phyloP scores from a whole-genome alignment of 2,797 vertebrate species.

The Neostethus bicornis region DNA sequence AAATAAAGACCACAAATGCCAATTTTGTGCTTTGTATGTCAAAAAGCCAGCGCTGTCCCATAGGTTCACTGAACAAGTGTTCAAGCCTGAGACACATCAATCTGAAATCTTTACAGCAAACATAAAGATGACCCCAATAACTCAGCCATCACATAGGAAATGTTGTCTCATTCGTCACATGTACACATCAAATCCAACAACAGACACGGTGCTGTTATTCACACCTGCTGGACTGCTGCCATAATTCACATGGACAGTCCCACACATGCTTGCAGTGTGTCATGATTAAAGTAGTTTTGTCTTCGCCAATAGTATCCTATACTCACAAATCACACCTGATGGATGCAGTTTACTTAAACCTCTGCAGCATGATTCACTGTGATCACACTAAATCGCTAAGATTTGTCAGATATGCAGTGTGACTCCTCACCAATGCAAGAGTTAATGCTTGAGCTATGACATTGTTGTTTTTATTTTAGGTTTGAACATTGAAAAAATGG shows the following conservation, averaged over 20 bases:
- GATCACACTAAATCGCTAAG: not conserved
- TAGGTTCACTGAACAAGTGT: not conserved
- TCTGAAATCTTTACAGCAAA: constrained; percentile 25
- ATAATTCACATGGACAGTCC: constrained; percentile 36
- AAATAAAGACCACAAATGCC: constrained; percentile 14
- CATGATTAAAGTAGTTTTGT: constrained; percentile 20
- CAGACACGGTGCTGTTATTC: constrained; percentile 24
- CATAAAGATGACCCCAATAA: constrained; percentile 44
- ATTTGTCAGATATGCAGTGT: not conserved
- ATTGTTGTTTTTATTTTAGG: no score
- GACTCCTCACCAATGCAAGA: constrained; percentile 1
- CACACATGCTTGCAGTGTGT: constrained; percentile 11
- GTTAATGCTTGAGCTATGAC: no score
- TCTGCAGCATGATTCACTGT: constrained; percentile 4
- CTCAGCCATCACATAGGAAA: constrained; percentile 35
- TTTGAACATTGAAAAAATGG: no score
- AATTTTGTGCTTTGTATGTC: constrained; percentile 20
- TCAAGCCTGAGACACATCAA: constrained; percentile 29
- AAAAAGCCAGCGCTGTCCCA: constrained; percentile 1
- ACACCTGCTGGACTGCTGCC: constrained; percentile 30
- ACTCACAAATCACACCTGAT: constrained; percentile 30
- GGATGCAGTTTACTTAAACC: constrained; percentile 14
- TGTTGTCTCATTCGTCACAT: constrained; percentile 43
- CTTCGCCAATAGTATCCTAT: constrained; percentile 15
- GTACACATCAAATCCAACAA: constrained; percentile 18